Conservation (phyloP, 1,140 invertebrate genomes). For the Proctacanthus coquilletti region DNA sequence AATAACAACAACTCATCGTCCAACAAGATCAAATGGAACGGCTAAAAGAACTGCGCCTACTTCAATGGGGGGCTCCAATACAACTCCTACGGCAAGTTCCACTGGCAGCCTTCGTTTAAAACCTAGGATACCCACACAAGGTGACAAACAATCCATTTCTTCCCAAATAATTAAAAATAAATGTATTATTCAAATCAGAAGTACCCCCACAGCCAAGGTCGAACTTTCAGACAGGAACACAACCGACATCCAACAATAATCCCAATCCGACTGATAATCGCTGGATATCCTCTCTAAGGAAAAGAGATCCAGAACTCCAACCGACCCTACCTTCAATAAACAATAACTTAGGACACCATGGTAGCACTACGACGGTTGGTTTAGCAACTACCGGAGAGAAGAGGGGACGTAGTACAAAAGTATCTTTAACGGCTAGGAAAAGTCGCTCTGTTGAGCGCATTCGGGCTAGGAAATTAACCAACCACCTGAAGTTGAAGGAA, state of each 20-base stretch:
- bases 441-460: constrained; percentile 38
- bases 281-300: constrained; percentile 37
- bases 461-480: constrained; percentile 21
- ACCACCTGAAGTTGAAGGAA: constrained; percentile 17
- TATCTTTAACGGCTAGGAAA: constrained; percentile 28
- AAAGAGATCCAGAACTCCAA: constrained; percentile 46
- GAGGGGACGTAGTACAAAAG: constrained; percentile 16
- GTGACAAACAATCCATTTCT: too few relatives aligned
- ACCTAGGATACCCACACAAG: constrained; percentile 5
- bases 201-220: too few relatives aligned
- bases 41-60: constrained; percentile 9
- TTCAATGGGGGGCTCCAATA: neutral
- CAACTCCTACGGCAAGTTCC: neutral
- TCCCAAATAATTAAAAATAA: too few relatives aligned
- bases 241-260: too few relatives aligned
- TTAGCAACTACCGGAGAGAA: constrained; percentile 9
- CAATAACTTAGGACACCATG: constrained; percentile 22
- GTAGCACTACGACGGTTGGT: constrained; percentile 19
- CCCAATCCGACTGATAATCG: constrained; percentile 24
- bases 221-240: too few relatives aligned
- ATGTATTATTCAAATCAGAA: too few relatives aligned
- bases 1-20: constrained; percentile 35
- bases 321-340: constrained; percentile 44
- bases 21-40: constrained; percentile 6
- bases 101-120: neutral